Base-by-base conservation (phyloP, 2,888 invertebrate species). In the Diogma glabrata region DNA sequence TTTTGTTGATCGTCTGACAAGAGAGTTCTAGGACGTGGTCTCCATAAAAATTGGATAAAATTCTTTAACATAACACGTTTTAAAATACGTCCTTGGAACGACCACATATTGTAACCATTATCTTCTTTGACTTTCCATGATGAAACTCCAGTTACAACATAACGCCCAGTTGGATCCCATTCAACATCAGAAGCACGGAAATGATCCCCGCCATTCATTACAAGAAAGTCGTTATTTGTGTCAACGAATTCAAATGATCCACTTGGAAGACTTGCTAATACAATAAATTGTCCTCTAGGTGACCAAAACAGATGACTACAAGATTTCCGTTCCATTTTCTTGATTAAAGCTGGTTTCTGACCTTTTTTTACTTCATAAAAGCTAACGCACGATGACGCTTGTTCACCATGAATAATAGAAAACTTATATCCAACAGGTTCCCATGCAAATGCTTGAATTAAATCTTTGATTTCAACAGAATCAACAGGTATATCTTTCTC, bases 131-230 rank as follows among this genome's bases (percentile, higher is more conserved):
- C 89, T 64, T 93, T 95, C 84, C 95, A 95, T 55, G 87, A 87
- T 1, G 94, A 94, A 16, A 96, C 94, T 1, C 87, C 91, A 0
- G 96, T 94, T 50, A 90, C 88, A 12, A 99, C 92, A 64, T 92
- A 99, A 55, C 99, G 81, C 2, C 99, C 99, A 3, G 97, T 99
- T 2, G 99, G 97, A 72, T 99, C 99, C 99, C 99, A 99, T 68
- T 96, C 96, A 2, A 97, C 91, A 66, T 96, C 93, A 0, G 94
- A 92, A 5, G 79, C 79, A 63, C 88, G 86, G 70, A 90, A 95
- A 71, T 97, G 96, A 67, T 95, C 95, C 0, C 87, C 86, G 10
- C 87, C 82, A 63, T 88, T 87, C 87, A 94, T 94, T n/a, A 92
- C 81, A 6, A 92, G 84, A 68, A 94, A 95, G 65, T 97, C 96